Evolutionary conservation across 2,888 invertebrate species (phyloP).

Genomic region (Zaprionus lineosus): DNA sequence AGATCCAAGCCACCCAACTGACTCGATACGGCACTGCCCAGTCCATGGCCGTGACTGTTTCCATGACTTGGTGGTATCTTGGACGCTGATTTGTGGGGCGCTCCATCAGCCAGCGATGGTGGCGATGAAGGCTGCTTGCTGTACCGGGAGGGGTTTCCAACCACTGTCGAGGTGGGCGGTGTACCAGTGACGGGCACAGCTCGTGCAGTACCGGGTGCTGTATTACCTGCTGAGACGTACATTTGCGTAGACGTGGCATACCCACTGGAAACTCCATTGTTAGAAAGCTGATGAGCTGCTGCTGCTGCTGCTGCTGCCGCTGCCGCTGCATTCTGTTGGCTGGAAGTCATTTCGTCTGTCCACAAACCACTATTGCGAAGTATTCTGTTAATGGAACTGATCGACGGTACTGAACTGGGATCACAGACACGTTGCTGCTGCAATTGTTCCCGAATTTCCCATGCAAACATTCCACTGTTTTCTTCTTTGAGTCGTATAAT

Average conservation of each 20-base stretch:
- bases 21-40: slow-evolving; percentile 44
- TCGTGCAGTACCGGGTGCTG: slow-evolving; percentile 16
- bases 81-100: slow-evolving; percentile 80
- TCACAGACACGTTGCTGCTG: slow-evolving; percentile 95
- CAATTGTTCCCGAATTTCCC: slow-evolving; percentile 96
- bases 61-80: slow-evolving; percentile 66
- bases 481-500: slow-evolving; percentile 96
- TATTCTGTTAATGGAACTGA: slow-evolving; percentile 97
- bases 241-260: slow-evolving; percentile 44
- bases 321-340: slow-evolving; percentile 81
- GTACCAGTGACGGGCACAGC: slow-evolving; percentile 27
- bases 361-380: slow-evolving; percentile 93
- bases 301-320: slow-evolving; percentile 74
- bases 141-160: slow-evolving; percentile 33
- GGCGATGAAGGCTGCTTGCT: slow-evolving; percentile 41
- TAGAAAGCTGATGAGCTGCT: slow-evolving; percentile 52
- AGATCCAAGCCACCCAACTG: slow-evolving; percentile 78
- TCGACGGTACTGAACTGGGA: slow-evolving; percentile 94
- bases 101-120: slow-evolving; percentile 31
- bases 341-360: slow-evolving; percentile 86
- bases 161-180: slow-evolving; percentile 31
- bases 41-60: slow-evolving; percentile 29
- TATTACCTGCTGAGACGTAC: slow-evolving; percentile 38
- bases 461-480: slow-evolving; percentile 97
- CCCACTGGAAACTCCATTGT: slow-evolving; percentile 18